Conservation (phyloP, 2,113 vertebrate species). For the Apaloderma vittatum region DNA sequence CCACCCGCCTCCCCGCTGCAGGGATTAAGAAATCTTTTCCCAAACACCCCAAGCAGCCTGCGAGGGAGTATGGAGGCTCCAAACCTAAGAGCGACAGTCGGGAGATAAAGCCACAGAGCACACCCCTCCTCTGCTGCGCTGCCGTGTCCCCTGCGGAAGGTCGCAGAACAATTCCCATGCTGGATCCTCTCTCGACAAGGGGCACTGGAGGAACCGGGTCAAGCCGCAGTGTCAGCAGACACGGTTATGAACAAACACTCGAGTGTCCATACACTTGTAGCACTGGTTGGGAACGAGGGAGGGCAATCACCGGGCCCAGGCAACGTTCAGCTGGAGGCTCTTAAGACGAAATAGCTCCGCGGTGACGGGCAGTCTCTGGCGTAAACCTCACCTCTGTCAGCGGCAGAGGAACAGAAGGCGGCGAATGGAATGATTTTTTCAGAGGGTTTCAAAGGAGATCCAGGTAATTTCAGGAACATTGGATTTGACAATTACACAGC, state of each 20-base stretch:
- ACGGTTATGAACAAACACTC: not conserved
- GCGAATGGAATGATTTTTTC: not conserved
- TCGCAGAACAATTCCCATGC: not conserved
- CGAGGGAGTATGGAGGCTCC: not conserved
- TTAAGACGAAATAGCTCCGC: not conserved
- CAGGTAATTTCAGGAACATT: conserved; percentile 30
- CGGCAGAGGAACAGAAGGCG: not conserved
- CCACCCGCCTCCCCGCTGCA: not conserved
- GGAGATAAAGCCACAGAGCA: not conserved
- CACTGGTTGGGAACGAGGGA: not conserved
- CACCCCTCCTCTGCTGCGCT: not conserved
- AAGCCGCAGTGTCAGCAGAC: not conserved
- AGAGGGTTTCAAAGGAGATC: conserved; percentile 21
- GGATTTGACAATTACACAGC: not conserved
- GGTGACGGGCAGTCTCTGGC: not conserved
- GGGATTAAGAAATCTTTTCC: not conserved
- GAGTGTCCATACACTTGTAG: not conserved
- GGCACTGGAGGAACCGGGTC: not conserved
- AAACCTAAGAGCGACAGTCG: not conserved
- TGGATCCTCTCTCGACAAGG: not conserved
- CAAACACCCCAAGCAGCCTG: not conserved
- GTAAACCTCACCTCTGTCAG: not conserved
- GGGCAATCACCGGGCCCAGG: not conserved
- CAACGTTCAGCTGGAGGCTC: not conserved
- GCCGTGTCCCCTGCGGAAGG: not conserved